These are phyloP conservation scores for Lycocorax pyrrhopterus DNA, from an alignment of 2,113 vertebrate species.

Conservation along the genomic window DNA sequence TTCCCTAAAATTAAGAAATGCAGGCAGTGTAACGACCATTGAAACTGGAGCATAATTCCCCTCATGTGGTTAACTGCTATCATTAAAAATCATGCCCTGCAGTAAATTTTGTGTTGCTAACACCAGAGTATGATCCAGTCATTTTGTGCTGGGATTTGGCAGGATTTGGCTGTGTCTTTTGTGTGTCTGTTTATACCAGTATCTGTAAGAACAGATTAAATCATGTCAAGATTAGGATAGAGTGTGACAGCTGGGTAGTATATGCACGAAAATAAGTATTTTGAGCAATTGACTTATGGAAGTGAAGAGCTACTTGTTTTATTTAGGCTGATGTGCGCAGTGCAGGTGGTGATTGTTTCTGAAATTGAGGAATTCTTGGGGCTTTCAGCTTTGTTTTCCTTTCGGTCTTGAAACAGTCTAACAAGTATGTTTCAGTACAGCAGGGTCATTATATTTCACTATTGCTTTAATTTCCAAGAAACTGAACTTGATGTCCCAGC, in stretches of 20 bases:
- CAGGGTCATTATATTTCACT: not conserved
- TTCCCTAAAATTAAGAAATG: not conserved
- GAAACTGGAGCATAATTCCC: not conserved
- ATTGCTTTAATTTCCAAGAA: not conserved
- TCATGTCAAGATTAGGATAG: not conserved
- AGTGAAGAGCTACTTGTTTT: not conserved
- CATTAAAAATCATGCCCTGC: not conserved
- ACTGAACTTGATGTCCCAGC: not conserved
- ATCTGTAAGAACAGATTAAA: constrained; percentile 6
- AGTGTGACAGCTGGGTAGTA: not conserved
- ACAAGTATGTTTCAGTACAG: not conserved
- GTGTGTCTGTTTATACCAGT: not conserved
- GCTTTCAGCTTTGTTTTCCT: not conserved
- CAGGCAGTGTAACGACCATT: not conserved
- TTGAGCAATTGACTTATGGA: not conserved
- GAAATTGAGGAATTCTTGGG: not conserved
- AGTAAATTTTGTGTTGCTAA: constrained; percentile 13
- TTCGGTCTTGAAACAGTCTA: not conserved
- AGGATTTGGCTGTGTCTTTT: not conserved
- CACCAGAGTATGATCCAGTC: not conserved
- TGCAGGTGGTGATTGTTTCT: not conserved
- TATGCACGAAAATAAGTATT: not conserved
- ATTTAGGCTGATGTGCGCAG: not conserved
- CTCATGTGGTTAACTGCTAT: not conserved
- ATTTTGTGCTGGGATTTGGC: not conserved